These are phyloP conservation scores for Kuschelorhynchus macadamiae DNA, from an alignment of 2,888 invertebrate genomes.

Conservation along the genomic window DNA sequence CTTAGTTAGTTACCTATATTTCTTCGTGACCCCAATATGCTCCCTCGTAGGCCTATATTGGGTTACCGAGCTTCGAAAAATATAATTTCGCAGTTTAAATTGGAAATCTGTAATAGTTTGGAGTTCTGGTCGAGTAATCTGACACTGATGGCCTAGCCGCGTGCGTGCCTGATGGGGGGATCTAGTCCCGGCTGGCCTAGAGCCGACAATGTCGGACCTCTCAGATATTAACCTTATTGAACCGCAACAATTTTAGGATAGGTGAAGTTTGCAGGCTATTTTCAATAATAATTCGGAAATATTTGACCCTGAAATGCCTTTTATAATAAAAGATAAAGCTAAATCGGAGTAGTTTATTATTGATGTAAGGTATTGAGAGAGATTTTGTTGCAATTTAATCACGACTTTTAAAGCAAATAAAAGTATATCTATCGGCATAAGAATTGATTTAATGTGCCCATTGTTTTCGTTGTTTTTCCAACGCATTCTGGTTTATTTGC, in stretches of 20 bases:
- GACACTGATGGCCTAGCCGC: slow-evolving; percentile 53
- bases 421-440: no score
- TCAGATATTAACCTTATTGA: slow-evolving; percentile 44
- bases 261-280: slow-evolving; percentile 27
- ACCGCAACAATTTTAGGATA: slow-evolving; percentile 36
- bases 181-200: slow-evolving; percentile 5
- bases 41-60: slow-evolving; percentile 28
- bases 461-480: no score
- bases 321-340: no score
- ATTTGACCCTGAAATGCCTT: no score
- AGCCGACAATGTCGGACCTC: slow-evolving; percentile 29
- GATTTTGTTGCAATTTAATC: no score
- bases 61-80: slow-evolving; percentile 59
- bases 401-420: no score
- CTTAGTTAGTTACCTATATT: no score
- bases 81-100: slow-evolving; percentile 66
- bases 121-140: slow-evolving; percentile 56
- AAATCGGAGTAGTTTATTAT: no score
- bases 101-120: slow-evolving; percentile 57
- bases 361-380: no score
- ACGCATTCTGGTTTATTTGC: no score
- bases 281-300: slow-evolving; percentile 13
- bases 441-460: no score
- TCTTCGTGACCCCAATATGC: slow-evolving; percentile 14
- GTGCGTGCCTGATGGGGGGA: slow-evolving; percentile 38